Percentiles rank a stretch among this genome's conserved stretches.
Conservation (phyloP, 2,797 vertebrate genomes). For the Hydrolagus colliei region DNA sequence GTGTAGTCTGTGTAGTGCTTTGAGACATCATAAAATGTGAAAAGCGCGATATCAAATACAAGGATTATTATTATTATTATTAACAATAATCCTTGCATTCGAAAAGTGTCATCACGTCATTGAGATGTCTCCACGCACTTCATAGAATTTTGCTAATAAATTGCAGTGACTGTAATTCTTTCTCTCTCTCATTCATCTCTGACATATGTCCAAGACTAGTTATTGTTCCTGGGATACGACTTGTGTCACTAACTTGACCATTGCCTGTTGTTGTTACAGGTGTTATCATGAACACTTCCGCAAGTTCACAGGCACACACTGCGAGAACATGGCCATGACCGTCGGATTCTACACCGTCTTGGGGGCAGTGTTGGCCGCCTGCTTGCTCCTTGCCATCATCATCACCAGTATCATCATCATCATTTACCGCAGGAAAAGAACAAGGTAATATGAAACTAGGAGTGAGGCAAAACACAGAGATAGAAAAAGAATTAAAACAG, state of each 20-base stretch:
- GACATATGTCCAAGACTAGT: not conserved
- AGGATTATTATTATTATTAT: too few relatives aligned
- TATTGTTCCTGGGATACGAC: not conserved
- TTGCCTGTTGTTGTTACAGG: not conserved
- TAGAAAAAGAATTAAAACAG: too few relatives aligned
- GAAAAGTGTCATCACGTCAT: too few relatives aligned
- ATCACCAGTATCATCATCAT: constrained; percentile 7
- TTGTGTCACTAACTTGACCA: not conserved
- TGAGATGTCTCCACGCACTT: too few relatives aligned
- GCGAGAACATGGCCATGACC: not conserved
- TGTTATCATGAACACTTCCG: not conserved
- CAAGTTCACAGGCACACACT: constrained; percentile 1
- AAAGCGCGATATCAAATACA: too few relatives aligned
- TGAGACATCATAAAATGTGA: too few relatives aligned
- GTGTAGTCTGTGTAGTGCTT: too few relatives aligned
- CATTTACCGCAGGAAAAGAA: not conserved
- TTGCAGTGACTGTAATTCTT: too few relatives aligned
- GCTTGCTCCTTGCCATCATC: not conserved
- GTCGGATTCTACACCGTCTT: not conserved
- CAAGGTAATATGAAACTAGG: not conserved
- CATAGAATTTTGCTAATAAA: too few relatives aligned
- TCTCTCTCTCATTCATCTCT: too few relatives aligned
- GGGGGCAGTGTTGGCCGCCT: not conserved
- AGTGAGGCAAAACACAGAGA: too few relatives aligned
- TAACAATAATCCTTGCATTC: too few relatives aligned